These are phyloP conservation scores for Paracentrotus lividus DNA, from an alignment of 53 echinoderm and acorn worm species.

Conservation along the genomic window DNA sequence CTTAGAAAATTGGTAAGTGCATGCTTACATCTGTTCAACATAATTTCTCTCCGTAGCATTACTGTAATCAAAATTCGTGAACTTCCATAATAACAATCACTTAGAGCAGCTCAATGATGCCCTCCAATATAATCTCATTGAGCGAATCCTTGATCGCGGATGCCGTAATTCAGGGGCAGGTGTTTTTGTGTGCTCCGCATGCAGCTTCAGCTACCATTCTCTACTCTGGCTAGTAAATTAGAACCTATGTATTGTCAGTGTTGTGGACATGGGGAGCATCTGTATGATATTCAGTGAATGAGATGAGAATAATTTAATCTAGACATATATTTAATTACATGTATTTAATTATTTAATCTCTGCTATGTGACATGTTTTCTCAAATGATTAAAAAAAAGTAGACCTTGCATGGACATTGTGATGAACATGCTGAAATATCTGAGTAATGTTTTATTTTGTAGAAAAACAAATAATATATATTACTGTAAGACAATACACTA, in stretches of 20 bases:
- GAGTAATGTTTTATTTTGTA: no score
- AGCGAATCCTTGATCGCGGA: neutral
- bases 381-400: no score
- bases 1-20: conserved; percentile 64
- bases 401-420: no score
- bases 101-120: neutral
- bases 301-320: no score
- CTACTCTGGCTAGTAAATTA: no score
- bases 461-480: no score
- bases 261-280: neutral
- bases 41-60: neutral
- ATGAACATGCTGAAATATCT: no score
- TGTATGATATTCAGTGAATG: neutral
- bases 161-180: conserved; percentile 28
- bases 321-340: no score
- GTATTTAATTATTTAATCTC: no score
- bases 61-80: neutral
- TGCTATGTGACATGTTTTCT: no score
- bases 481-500: no score
- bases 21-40: neutral
- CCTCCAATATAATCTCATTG: neutral
- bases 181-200: neutral
- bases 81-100: neutral
- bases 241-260: neutral
- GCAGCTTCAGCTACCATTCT: neutral